Conservation (phyloP, 2,113 vertebrate genomes). For the Gasterosteus nipponicus region DNA sequence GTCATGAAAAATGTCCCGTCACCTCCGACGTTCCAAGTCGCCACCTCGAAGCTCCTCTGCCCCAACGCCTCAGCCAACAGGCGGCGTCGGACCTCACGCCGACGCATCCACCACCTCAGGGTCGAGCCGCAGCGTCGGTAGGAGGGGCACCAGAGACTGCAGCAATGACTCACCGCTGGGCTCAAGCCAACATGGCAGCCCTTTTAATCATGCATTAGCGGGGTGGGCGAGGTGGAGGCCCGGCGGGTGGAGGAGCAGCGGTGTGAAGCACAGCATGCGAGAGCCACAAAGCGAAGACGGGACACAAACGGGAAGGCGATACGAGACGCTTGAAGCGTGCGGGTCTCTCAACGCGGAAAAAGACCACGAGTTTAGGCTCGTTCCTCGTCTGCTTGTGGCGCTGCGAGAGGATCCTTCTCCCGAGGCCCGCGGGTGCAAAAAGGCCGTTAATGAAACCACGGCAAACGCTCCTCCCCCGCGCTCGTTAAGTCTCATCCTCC, state of each 20-base stretch:
- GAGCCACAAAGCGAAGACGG: background rate
- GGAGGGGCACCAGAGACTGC: slow-evolving; percentile 37
- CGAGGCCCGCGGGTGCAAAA: slow-evolving; percentile 46
- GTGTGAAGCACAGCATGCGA: background rate
- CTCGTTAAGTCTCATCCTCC: slow-evolving; percentile 37
- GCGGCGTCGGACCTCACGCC: slow-evolving; percentile 44
- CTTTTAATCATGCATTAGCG: slow-evolving; percentile 68
- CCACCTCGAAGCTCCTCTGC: background rate
- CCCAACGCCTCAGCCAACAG: slow-evolving; percentile 39
- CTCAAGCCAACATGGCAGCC: slow-evolving; percentile 63
- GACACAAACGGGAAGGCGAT: slow-evolving; percentile 10
- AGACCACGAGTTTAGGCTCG: too few species aligned
- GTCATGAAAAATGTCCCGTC: too few species aligned
- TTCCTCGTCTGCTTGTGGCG: too few species aligned
- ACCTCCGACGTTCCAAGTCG: too few species aligned
- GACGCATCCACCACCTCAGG: slow-evolving; percentile 69
- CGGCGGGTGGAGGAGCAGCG: slow-evolving; percentile 33
- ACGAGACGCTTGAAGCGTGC: too few species aligned
- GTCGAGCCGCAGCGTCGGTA: slow-evolving; percentile 29
- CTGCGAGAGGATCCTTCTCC: slow-evolving; percentile 18
- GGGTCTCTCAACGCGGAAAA: too few species aligned
- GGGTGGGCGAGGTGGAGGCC: slow-evolving; percentile 23
- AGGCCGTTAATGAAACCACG: slow-evolving; percentile 36
- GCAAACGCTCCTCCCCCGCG: slow-evolving; percentile 21
- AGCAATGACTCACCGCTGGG: slow-evolving; percentile 62